phyloP scores from a whole-genome alignment of 2,888 invertebrate genomes.

The Drosophila barbarae region DNA sequence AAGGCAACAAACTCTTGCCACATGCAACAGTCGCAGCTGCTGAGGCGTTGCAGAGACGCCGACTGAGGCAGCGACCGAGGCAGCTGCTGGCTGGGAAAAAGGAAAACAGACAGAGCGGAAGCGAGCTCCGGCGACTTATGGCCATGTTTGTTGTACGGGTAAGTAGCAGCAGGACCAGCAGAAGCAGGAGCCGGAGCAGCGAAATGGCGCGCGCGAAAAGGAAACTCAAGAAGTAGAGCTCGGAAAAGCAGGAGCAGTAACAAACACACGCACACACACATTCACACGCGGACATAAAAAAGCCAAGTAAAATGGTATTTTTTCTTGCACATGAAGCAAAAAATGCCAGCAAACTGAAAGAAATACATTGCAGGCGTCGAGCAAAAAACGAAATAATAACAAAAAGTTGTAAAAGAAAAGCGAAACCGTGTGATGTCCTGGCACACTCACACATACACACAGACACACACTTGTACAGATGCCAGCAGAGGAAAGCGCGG shows the following conservation, averaged over 20 bases:
- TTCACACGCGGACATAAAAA: constrained; percentile 48
- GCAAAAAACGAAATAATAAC: constrained; percentile 72
- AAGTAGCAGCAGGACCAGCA: constrained; percentile 44
- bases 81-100: constrained; percentile 31
- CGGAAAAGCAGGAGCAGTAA: constrained; percentile 40
- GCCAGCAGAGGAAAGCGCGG: constrained; percentile 39
- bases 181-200: constrained; percentile 36
- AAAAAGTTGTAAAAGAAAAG: constrained; percentile 75
- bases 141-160: constrained; percentile 63
- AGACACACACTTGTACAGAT: constrained; percentile 10
- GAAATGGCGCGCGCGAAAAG: constrained; percentile 70
- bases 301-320: constrained; percentile 60
- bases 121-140: constrained; percentile 60
- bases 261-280: constrained; percentile 36
- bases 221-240: constrained; percentile 66
- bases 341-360: constrained; percentile 67
- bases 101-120: constrained; percentile 44
- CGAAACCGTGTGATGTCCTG: constrained; percentile 74
- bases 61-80: constrained; percentile 40
- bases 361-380: constrained; percentile 67
- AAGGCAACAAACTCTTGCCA: constrained; percentile 56
- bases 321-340: constrained; percentile 66
- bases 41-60: constrained; percentile 32
- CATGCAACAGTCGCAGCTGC: constrained; percentile 64
- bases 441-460: constrained; percentile 60